Conservation (phyloP, 2,888 invertebrate species). For the Rhodophaea formosa region DNA sequence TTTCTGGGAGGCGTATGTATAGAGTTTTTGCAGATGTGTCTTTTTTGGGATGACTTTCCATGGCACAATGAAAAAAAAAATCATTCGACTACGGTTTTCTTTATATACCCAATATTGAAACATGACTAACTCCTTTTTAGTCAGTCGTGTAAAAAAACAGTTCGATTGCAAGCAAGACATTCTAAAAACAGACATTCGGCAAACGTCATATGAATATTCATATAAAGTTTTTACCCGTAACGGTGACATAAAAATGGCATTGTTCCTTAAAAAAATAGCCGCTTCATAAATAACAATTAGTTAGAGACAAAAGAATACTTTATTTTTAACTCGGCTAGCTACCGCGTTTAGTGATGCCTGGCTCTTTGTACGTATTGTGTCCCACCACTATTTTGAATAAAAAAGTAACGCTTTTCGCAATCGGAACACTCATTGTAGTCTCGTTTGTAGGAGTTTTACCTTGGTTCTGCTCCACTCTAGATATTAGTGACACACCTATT, state of each 20-base stretch:
- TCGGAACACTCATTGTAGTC: slow-evolving; percentile 22
- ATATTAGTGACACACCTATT: neutral
- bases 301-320: slow-evolving; percentile 62
- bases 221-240: slow-evolving; percentile 66
- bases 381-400: slow-evolving; percentile 31
- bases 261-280: slow-evolving; percentile 68
- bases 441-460: slow-evolving; percentile 14
- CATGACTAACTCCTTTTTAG: no score
- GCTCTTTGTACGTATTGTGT: slow-evolving; percentile 20
- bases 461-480: slow-evolving; percentile 20
- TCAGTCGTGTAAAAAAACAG: slow-evolving; percentile 4
- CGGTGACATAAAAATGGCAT: slow-evolving; percentile 71
- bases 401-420: slow-evolving; percentile 36
- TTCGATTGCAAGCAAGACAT: slow-evolving; percentile 4
- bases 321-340: slow-evolving; percentile 46
- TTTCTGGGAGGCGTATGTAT: no score
- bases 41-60: no score
- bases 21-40: no score
- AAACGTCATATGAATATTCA: slow-evolving; percentile 58
- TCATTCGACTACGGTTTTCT: no score
- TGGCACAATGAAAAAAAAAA: no score
- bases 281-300: slow-evolving; percentile 62
- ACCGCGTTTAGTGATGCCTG: slow-evolving; percentile 22
- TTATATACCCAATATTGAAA: no score
- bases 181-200: slow-evolving; percentile 20